Evolutionary conservation across 2,797 vertebrate species (phyloP), one percentile per base, ranked within the genome.

Genomic region (Benthosema pterotum): DNA sequence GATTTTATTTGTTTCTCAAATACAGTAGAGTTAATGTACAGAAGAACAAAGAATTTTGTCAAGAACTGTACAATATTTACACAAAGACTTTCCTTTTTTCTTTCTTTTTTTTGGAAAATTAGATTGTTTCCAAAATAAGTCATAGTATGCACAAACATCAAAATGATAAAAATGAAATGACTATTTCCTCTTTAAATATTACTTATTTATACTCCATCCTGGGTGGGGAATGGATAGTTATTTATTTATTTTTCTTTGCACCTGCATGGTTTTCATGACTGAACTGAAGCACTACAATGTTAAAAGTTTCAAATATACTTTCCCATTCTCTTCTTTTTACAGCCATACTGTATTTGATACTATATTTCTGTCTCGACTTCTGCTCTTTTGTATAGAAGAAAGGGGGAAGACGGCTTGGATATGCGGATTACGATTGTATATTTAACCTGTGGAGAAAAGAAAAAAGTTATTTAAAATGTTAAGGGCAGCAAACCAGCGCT

Each of bases 31-130:
- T 93, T 92, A 91, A 92, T 94, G 91, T 93, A 93, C 92, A 93
- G 91, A 91, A 92, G 90, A 89, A 86, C 90, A 88, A 90, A 91
- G 89, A 91, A 90, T 89, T 90, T 88, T 89, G 90, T 93, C 92
- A 93, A 93, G 91, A 93, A 91, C 93, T 94, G 89, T 94, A 94
- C 92, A 94, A 80, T 94, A 94, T 94, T 91, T 94, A 94, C 93
- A 94, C 67, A 78, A 74, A 80, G 69, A 76, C 75, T 78, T 78
- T 59, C 68, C 83, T 87, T 90, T 79, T 83, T 87, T 38, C 45
- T 83, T 83, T 65, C 54, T 79, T 71, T 77, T 89, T 82, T 83
- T 90, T 92, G 91, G 91, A 93, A 93, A 92, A 92, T 92, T 91
- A 89, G 91, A 92, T 92, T 90, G 90, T 91, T 91, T 93, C 89